These are phyloP conservation scores for Anthophora plumipes DNA, from an alignment of 2,888 invertebrate species.

Conservation along the genomic window DNA sequence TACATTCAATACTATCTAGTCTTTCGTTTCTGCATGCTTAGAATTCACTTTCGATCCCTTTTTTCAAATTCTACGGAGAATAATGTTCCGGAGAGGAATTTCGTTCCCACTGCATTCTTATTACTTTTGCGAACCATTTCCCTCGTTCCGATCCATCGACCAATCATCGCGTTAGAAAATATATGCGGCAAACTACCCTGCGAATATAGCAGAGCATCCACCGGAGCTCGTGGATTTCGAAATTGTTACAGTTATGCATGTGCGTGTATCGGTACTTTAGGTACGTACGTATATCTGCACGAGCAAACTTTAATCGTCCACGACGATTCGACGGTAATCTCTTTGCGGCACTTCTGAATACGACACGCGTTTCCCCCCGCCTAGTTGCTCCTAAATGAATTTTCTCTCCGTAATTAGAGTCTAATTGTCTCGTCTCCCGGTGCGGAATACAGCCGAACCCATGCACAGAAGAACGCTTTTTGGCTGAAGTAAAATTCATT, in stretches of 20 bases:
- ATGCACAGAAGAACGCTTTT: not conserved
- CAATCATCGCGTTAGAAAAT: constrained; percentile 35
- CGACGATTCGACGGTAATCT: not conserved
- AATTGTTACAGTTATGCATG: not conserved
- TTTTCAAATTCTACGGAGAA: constrained; percentile 19
- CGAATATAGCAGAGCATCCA: constrained; percentile 18
- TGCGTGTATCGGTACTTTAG: not conserved
- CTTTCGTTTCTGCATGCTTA: not conserved
- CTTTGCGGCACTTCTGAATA: not conserved
- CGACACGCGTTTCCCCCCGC: not conserved
- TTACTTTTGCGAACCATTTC: constrained; percentile 67
- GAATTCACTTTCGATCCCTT: not conserved
- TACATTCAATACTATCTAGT: no score
- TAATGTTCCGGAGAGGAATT: constrained; percentile 43
- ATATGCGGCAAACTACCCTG: constrained; percentile 7
- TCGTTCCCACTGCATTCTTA: constrained; percentile 58
- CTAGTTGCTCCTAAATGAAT: constrained; percentile 1
- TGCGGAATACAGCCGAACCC: not conserved
- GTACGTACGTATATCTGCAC: not conserved
- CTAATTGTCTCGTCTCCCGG: constrained; percentile 28
- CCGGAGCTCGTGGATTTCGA: not conserved
- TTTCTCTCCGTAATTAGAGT: constrained; percentile 34
- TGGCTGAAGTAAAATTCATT: constrained; percentile 27
- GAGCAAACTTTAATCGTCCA: not conserved
- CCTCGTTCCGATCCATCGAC: constrained; percentile 68